Evolutionary conservation across 2,888 invertebrate genomes (phyloP).

Genomic region (Agonopterix heracliana): DNA sequence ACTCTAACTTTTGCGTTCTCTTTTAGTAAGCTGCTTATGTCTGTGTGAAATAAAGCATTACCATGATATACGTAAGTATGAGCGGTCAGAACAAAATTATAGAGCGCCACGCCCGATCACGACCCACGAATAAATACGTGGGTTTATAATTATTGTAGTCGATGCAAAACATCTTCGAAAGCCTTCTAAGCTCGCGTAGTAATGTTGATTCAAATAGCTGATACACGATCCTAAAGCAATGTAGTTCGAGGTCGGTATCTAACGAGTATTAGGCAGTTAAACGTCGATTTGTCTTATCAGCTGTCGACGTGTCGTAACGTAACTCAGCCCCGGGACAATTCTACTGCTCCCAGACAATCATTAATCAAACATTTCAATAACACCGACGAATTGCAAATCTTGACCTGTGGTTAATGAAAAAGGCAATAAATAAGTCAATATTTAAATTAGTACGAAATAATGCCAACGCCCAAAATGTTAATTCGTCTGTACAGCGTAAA

Average conservation of each 20-base stretch:
- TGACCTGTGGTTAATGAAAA: conserved; percentile 1
- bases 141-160: conserved; percentile 7
- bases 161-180: conserved; percentile 24
- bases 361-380: conserved; percentile 33
- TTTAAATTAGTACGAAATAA: no score
- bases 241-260: conserved; percentile 49
- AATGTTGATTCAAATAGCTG: conserved; percentile 42
- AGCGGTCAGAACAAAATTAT: conserved; percentile 16
- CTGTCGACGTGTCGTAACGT: conserved; percentile 37
- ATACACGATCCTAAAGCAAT: conserved; percentile 44
- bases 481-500: no score
- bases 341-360: conserved; percentile 19
- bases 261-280: conserved; percentile 25
- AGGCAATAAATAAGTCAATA: conserved; percentile 1
- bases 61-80: no score
- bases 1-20: no score
- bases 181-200: conserved; percentile 23
- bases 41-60: no score
- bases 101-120: conserved; percentile 23
- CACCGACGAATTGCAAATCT: conserved; percentile 11
- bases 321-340: conserved; percentile 42
- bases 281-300: conserved; percentile 41
- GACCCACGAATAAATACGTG: conserved; percentile 12
- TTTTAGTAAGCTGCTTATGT: no score
- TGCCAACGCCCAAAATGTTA: no score